phyloP scores from a whole-genome alignment of 2,797 vertebrate species.

The Basileuterus tristriatus region DNA sequence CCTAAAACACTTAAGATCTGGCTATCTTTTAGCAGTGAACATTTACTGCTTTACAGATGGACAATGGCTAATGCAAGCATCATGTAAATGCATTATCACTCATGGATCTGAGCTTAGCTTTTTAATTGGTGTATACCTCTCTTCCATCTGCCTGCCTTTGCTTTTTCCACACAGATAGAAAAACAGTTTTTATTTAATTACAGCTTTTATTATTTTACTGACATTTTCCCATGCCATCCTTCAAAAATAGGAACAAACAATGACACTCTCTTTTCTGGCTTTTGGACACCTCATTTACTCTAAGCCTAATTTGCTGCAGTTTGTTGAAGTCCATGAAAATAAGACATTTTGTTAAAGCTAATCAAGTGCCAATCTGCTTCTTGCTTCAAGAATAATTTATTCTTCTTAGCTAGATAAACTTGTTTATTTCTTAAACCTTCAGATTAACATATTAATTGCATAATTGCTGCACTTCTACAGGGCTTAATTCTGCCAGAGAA shows the following conservation, averaged over 20 bases:
- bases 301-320: not conserved
- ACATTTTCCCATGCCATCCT: not conserved
- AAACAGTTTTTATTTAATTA: not conserved
- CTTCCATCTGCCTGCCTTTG: not conserved
- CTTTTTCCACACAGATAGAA: not conserved
- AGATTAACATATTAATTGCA: not conserved
- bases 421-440: not conserved
- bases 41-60: not conserved
- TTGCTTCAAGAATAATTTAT: slow-evolving; percentile 15
- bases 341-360: not conserved
- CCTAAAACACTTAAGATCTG: not conserved
- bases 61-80: not conserved
- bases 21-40: not conserved
- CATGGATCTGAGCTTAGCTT: not conserved
- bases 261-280: not conserved
- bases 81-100: not conserved
- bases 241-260: not conserved
- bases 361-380: slow-evolving; percentile 29
- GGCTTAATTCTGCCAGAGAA: not conserved
- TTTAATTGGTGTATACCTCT: not conserved
- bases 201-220: not conserved
- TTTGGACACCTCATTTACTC: not conserved
- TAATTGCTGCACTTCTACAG: not conserved
- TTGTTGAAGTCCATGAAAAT: not conserved
- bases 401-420: not conserved